Evolutionary conservation across 1,140 invertebrate genomes (phyloP), one percentile per base, ranked within the genome.

Genomic region (Caerostris extrusa): DNA sequence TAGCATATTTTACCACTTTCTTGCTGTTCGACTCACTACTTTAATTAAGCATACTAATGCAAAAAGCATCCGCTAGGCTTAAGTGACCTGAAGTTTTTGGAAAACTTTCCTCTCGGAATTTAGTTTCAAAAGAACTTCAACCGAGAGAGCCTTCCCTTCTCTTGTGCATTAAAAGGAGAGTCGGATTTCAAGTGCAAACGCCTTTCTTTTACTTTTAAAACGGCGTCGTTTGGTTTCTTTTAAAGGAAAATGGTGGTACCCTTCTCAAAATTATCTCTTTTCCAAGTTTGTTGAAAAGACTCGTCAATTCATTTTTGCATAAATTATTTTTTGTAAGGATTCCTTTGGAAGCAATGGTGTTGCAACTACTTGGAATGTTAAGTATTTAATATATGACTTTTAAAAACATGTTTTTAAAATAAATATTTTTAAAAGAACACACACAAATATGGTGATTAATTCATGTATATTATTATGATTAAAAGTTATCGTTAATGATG

Each of bases 1-100:
- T 90, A 90, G 88, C 88, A 90, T 90, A 90, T 90, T 90, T 90
- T 77, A n/a, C 67, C 67, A 77, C 67, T 90, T n/a, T 90, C 88
- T 69, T 71, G 61, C 56, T 57, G 61, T 71, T 34, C 88, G 57
- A 64, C 60, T 87, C 34, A 58, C 58, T 19, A 12, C 64, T 77
- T 90, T 90, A 90, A 90, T 90, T 90, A 90, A 90, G 88, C 67
- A 77, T 90, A 14, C 88, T 90, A 90, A 90, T 90, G 88, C 88
- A 77, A 19, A n/a, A 69, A 71, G 67, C 88, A 57, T 67, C 55
- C 61, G 19, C 61, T 19, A 7, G 86, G 5, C 56, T 81, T 77
- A 77, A 90, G 64, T 90, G 64, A 60, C 67, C 55, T 77, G 50
- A 69, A 90, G 64, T 71, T 71, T 71, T 12, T 5, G 10, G 64